A percentile compares a stretch with the other conserved stretches of the same genome.
Evolutionary conservation across 2,797 vertebrate species (phyloP).

Genomic region (Sarcoramphus papa): DNA sequence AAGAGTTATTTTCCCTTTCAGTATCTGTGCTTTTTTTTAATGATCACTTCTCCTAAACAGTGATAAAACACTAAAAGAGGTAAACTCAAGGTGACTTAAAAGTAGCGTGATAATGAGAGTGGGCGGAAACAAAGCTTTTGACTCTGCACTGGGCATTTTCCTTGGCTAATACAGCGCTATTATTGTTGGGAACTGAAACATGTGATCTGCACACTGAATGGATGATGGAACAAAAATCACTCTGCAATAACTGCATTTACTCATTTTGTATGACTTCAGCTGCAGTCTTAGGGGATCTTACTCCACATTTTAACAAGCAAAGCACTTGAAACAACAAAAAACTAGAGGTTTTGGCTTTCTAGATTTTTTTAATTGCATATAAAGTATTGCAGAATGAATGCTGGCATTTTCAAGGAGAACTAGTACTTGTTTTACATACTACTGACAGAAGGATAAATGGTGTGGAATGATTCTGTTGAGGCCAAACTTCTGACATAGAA

Average conservation of each 20-base stretch:
- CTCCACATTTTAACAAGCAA: background rate
- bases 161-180: background rate
- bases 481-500: background rate
- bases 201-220: background rate
- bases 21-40: background rate
- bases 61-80: background rate
- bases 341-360: background rate
- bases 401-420: background rate
- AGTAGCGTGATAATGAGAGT: background rate
- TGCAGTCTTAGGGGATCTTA: background rate
- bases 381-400: background rate
- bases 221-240: background rate
- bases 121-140: background rate
- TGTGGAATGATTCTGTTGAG: background rate
- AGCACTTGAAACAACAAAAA: background rate
- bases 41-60: background rate
- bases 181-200: background rate
- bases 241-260: background rate
- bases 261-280: background rate
- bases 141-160: background rate
- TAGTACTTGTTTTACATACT: rapidly evolving
- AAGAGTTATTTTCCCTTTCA: background rate
- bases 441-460: background rate
- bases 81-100: background rate
- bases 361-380: background rate